phyloP scores from a whole-genome alignment of 2,113 vertebrate species.

The Diadophis punctatus region DNA sequence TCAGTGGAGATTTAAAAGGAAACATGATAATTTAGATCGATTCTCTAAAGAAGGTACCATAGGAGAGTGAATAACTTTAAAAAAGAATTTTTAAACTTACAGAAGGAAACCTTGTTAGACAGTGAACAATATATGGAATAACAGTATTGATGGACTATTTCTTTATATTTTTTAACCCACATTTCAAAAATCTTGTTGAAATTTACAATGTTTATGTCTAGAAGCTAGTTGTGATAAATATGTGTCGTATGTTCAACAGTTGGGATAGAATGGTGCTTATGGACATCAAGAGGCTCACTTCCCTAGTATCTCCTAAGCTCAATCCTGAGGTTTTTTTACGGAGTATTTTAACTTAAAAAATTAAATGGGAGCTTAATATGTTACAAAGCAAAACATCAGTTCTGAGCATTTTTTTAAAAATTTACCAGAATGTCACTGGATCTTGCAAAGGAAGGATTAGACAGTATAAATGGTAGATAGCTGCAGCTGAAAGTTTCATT shows the following conservation, averaged over 20 bases:
- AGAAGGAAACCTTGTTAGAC: not conserved
- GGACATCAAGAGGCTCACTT: not conserved
- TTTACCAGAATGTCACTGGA: not conserved
- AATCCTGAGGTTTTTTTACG: not conserved
- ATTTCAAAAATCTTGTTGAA: not conserved
- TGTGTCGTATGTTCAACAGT: not conserved
- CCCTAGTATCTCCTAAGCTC: not conserved
- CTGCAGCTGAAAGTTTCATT: not conserved
- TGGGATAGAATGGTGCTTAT: not conserved
- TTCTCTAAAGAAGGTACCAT: slow-evolving; percentile 2
- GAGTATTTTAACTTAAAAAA: not conserved
- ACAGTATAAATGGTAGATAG: not conserved
- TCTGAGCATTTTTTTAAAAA: not conserved
- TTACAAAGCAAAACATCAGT: not conserved
- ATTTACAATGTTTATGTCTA: not conserved
- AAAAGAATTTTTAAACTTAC: not conserved
- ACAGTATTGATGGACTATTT: not conserved
- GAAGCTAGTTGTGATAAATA: not conserved
- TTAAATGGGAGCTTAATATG: not conserved
- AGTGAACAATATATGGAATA: not conserved
- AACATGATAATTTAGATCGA: slow-evolving; percentile 19
- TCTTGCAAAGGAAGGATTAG: not conserved
- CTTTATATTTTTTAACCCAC: not conserved
- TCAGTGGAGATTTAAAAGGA: slow-evolving; percentile 9
- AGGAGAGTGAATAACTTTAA: not conserved